Evolutionary conservation across 2,797 vertebrate genomes (phyloP).

Genomic region (Harpagifer antarcticus): DNA sequence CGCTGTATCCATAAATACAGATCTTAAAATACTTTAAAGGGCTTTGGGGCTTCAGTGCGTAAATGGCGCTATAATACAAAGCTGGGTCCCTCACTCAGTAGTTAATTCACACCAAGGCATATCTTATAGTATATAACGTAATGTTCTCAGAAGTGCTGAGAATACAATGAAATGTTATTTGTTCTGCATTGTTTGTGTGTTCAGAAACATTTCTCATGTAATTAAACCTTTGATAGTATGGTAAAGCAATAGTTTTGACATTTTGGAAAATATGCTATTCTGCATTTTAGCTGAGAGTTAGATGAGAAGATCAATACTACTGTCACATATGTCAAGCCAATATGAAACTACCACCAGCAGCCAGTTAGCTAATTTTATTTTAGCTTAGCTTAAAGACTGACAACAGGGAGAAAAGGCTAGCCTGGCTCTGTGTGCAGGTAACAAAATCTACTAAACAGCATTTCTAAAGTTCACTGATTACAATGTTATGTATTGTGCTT

Average conservation of each 20-base stretch:
- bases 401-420: not conserved
- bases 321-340: not conserved
- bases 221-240: slow-evolving; percentile 18
- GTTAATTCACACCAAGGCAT: slow-evolving; percentile 90
- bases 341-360: not conserved
- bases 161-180: slow-evolving; percentile 53
- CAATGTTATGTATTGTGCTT: not conserved
- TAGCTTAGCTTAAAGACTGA: slow-evolving; percentile 1
- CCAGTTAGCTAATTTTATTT: slow-evolving; percentile 13
- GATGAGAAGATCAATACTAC: not conserved
- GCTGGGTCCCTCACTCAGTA: slow-evolving; percentile 94
- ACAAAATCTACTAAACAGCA: not conserved
- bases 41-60: slow-evolving; percentile 92
- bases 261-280: slow-evolving; percentile 15
- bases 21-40: slow-evolving; percentile 89
- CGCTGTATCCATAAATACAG: slow-evolving; percentile 90
- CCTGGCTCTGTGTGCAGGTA: not conserved
- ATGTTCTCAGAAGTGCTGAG: slow-evolving; percentile 63
- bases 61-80: slow-evolving; percentile 86
- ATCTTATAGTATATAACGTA: slow-evolving; percentile 61
- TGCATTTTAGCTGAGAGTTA: not conserved
- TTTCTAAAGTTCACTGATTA: slow-evolving; percentile 10
- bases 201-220: slow-evolving; percentile 47
- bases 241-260: slow-evolving; percentile 5
- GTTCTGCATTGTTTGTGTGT: slow-evolving; percentile 57